Conservation (phyloP, 2,113 vertebrate genomes). For the Phrynocephalus versicolor region DNA sequence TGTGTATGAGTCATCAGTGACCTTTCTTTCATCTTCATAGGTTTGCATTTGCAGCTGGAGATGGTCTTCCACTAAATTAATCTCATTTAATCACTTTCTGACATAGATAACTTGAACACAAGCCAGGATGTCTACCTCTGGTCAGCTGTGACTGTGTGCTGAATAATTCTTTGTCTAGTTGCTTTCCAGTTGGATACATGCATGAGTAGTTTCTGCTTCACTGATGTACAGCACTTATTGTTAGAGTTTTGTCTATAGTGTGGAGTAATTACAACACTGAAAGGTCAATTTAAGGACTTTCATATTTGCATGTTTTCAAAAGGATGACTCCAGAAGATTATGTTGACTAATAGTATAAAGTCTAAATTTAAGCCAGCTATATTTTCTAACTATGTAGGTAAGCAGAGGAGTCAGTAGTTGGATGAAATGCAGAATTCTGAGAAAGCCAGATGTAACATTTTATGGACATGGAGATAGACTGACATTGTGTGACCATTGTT, state of each 20-base stretch:
- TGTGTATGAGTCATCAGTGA: slow-evolving; percentile 42
- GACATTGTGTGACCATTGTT: neutral
- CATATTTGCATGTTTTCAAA: neutral
- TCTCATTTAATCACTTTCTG: slow-evolving; percentile 56
- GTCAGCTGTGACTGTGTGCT: slow-evolving; percentile 37
- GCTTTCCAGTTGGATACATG: slow-evolving; percentile 12
- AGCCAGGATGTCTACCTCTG: slow-evolving; percentile 24
- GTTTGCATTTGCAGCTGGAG: slow-evolving; percentile 36
- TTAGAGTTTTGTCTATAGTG: neutral
- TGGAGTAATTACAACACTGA: neutral
- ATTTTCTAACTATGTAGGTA: neutral
- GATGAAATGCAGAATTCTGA: neutral
- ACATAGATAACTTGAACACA: slow-evolving; percentile 21
- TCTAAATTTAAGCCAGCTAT: neutral
- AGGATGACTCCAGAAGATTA: neutral
- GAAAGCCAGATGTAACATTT: neutral
- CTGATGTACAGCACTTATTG: slow-evolving; percentile 3
- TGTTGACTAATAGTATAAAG: neutral
- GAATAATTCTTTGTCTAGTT: slow-evolving; percentile 25
- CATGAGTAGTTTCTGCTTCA: slow-evolving; percentile 17
- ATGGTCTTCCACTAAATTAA: slow-evolving; percentile 57
- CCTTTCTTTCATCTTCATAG: slow-evolving; percentile 60
- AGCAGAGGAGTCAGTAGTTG: neutral
- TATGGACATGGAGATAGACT: neutral
- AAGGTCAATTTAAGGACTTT: neutral